These are phyloP conservation scores for Oxytorus armatus DNA, from an alignment of 2,888 invertebrate species.

Conservation along the genomic window DNA sequence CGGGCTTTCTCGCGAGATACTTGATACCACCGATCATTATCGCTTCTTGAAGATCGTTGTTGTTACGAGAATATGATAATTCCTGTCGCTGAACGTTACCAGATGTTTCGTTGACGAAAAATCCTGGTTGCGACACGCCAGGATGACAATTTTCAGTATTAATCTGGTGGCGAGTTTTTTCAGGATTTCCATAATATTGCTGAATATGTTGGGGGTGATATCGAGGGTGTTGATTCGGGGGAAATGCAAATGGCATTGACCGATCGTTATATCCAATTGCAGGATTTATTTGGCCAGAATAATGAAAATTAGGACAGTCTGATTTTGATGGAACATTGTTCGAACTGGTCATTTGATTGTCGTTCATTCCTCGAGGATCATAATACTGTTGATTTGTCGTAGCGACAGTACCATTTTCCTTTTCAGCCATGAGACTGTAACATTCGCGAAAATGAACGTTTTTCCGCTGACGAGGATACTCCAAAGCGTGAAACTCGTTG, in stretches of 20 bases:
- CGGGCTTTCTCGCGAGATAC: slow-evolving; percentile 76
- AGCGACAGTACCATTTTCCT: slow-evolving; percentile 68
- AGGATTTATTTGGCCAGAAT: not conserved
- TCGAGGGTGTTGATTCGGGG: slow-evolving; percentile 27
- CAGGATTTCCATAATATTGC: slow-evolving; percentile 64
- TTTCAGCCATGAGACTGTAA: slow-evolving; percentile 69
- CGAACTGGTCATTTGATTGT: not conserved
- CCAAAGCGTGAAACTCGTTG: slow-evolving; percentile 16
- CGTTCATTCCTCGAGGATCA: slow-evolving; percentile 1
- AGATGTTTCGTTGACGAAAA: not conserved
- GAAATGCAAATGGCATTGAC: not conserved
- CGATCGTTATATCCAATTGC: slow-evolving; percentile 20
- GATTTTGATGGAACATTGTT: not conserved
- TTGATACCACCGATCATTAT: slow-evolving; percentile 76
- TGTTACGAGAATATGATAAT: slow-evolving; percentile 8
- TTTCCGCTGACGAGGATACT: slow-evolving; percentile 57
- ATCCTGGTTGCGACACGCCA: not conserved
- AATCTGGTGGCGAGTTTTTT: slow-evolving; percentile 26
- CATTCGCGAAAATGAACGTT: slow-evolving; percentile 29
- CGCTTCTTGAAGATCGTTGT: slow-evolving; percentile 70
- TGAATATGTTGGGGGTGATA: slow-evolving; percentile 67
- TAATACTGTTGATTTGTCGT: slow-evolving; percentile 21
- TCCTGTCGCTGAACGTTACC: slow-evolving; percentile 43
- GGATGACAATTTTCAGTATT: not conserved
- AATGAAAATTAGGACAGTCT: slow-evolving; percentile 2